Percentiles rank a stretch among this genome's conserved stretches.
Evolutionary conservation across 2,888 invertebrate genomes (phyloP).

Genomic region (Uropetala carovei): DNA sequence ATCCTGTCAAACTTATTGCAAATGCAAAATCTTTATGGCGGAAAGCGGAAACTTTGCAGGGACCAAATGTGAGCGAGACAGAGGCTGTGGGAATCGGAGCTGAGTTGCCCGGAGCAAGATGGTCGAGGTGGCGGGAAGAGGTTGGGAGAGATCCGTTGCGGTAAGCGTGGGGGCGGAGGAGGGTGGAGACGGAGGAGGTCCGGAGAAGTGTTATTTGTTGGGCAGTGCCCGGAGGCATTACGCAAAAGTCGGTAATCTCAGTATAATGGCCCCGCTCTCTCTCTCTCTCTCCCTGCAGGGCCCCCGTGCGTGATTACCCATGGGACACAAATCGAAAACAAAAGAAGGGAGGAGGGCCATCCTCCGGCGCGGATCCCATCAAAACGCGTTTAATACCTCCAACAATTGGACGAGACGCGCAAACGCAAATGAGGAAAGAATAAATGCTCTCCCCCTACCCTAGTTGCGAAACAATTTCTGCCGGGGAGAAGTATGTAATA

Average conservation of each 20-base stretch:
- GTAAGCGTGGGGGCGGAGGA: neutral
- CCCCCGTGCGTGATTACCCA: conserved; percentile 48
- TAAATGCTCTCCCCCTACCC: neutral
- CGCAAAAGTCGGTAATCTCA: conserved; percentile 62
- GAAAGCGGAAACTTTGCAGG: neutral
- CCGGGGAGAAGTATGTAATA: conserved; percentile 15
- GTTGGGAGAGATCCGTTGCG: neutral
- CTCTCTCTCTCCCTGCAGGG: neutral
- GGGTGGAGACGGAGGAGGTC: neutral
- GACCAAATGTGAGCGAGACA: neutral
- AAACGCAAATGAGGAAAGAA: conserved; percentile 57
- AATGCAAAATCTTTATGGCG: neutral
- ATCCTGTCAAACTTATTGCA: neutral
- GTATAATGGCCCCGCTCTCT: conserved; percentile 51
- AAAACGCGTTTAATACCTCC: conserved; percentile 48
- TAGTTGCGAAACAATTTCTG: neutral
- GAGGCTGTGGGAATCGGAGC: neutral
- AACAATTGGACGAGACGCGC: conserved; percentile 51
- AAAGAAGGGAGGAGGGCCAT: conserved; percentile 8
- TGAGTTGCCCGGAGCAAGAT: neutral
- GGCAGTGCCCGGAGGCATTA: conserved; percentile 50
- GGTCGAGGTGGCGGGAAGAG: neutral
- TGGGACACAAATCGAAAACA: conserved; percentile 51
- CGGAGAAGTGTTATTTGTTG: conserved; percentile 35
- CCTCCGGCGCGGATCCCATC: conserved; percentile 28